Evolutionary conservation across 2,113 vertebrate genomes (phyloP).

Genomic region (Poeciliopsis retropinna): DNA sequence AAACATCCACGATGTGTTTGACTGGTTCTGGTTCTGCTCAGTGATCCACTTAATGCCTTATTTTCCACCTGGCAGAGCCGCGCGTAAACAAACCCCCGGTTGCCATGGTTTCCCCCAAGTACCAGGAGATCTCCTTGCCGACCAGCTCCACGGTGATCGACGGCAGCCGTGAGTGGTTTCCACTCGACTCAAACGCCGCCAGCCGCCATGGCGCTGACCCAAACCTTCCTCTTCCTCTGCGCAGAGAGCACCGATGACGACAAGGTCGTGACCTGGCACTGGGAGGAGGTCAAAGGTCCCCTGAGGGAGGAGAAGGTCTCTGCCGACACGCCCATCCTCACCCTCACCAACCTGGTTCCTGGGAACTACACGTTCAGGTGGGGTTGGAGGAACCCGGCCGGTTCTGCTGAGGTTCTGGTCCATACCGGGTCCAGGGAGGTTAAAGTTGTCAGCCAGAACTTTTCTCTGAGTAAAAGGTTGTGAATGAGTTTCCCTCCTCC

Average conservation of each 20-base stretch:
- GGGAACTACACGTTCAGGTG: conserved; percentile 98
- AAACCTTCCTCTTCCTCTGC: neutral
- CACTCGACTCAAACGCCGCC: neutral
- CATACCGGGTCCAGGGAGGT: too few relatives aligned
- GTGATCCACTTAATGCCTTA: conserved; percentile 15
- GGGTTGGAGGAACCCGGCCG: too few relatives aligned
- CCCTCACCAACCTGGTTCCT: conserved; percentile 89
- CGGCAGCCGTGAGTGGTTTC: conserved; percentile 94
- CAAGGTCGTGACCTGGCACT: conserved; percentile 91
- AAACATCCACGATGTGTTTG: too few relatives aligned
- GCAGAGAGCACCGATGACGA: conserved; percentile 97
- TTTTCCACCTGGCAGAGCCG: conserved; percentile 84
- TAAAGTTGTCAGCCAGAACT: too few relatives aligned
- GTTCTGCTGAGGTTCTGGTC: too few relatives aligned
- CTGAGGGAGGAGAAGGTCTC: conserved; percentile 94
- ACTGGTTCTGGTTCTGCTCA: conserved; percentile 3
- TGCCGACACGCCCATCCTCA: conserved; percentile 87
- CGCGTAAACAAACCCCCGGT: conserved; percentile 93
- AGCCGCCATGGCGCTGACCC: too few relatives aligned
- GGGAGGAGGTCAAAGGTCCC: conserved; percentile 97
- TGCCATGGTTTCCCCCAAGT: conserved; percentile 92
- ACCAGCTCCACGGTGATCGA: conserved; percentile 96
- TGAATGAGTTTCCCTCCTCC: neutral
- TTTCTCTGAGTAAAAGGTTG: neutral
- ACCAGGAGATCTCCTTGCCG: conserved; percentile 94